Evolutionary conservation across 2,113 vertebrate genomes (phyloP).

Genomic region (Apistogramma diplotaenia): DNA sequence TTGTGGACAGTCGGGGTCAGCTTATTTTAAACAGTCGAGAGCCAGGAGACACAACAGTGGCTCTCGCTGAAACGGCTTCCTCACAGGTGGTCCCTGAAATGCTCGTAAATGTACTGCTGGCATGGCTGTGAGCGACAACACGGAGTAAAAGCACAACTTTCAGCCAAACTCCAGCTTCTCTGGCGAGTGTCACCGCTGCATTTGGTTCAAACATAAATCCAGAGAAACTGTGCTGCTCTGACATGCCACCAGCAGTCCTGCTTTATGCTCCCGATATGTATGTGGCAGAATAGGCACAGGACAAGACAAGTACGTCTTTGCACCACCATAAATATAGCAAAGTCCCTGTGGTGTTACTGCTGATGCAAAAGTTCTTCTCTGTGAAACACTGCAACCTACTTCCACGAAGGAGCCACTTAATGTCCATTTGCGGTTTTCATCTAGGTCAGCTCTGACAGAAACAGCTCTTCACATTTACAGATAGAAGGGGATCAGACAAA

Average conservation of each 20-base stretch:
- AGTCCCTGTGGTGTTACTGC: constrained; percentile 30
- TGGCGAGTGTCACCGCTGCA: background rate
- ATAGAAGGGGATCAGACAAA: background rate
- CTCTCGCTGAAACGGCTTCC: background rate
- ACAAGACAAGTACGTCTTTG: constrained; percentile 10
- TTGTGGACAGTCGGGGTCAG: background rate
- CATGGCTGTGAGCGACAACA: background rate
- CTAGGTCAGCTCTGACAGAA: constrained; percentile 42
- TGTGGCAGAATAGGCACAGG: constrained; percentile 37
- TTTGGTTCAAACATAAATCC: background rate
- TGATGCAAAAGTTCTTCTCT: constrained; percentile 11
- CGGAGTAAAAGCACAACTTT: constrained; percentile 1
- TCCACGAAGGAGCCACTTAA: constrained; percentile 21
- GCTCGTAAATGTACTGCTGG: background rate
- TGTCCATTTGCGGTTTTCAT: constrained; percentile 42
- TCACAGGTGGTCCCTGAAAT: constrained; percentile 24
- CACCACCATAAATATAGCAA: constrained; percentile 21
- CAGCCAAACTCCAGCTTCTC: constrained; percentile 1
- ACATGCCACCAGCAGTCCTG: background rate
- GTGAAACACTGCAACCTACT: constrained; percentile 55
- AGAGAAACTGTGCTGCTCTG: background rate
- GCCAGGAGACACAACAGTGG: background rate
- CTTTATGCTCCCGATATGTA: constrained; percentile 15
- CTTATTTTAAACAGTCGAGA: background rate
- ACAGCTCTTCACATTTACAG: constrained; percentile 11